These are phyloP conservation scores for Neopelma chrysocephalum DNA, from an alignment of 2,797 vertebrate genomes.

Conservation along the genomic window DNA sequence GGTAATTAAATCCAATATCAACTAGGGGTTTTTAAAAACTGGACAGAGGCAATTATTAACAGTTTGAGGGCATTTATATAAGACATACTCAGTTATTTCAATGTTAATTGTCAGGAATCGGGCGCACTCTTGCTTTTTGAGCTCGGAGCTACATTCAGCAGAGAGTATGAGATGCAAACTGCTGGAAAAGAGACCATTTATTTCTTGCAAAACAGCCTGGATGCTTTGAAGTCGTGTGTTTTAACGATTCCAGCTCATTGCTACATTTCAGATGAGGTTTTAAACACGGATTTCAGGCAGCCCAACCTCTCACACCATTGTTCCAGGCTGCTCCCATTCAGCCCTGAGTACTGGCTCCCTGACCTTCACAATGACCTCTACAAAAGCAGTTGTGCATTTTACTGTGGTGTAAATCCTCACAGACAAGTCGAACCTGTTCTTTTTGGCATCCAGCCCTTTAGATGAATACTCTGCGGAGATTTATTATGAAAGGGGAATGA, in stretches of 20 bases:
- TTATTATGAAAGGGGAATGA: slow-evolving; percentile 81
- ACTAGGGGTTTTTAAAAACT: background rate
- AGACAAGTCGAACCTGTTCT: slow-evolving; percentile 88
- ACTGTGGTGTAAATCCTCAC: slow-evolving; percentile 82
- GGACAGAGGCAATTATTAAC: background rate
- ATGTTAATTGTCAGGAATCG: background rate
- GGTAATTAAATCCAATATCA: background rate
- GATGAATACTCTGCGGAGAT: slow-evolving; percentile 80
- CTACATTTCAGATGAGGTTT: slow-evolving; percentile 37
- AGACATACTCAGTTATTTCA: background rate
- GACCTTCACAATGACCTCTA: slow-evolving; percentile 82
- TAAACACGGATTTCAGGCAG: slow-evolving; percentile 39
- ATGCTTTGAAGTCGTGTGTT: background rate
- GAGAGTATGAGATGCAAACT: background rate
- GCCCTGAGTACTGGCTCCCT: slow-evolving; percentile 24
- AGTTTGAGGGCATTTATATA: background rate
- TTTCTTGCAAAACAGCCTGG: background rate
- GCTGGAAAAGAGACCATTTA: background rate
- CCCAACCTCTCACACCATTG: slow-evolving; percentile 19
- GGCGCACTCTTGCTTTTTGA: background rate
- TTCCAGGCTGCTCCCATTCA: slow-evolving; percentile 67
- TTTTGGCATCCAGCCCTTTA: slow-evolving; percentile 80
- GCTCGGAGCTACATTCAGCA: background rate
- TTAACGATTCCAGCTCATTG: slow-evolving; percentile 9
- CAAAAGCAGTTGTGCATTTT: slow-evolving; percentile 81